Evolutionary conservation across 2,113 vertebrate species (phyloP).

Genomic region (Potamarius usumacintae): DNA sequence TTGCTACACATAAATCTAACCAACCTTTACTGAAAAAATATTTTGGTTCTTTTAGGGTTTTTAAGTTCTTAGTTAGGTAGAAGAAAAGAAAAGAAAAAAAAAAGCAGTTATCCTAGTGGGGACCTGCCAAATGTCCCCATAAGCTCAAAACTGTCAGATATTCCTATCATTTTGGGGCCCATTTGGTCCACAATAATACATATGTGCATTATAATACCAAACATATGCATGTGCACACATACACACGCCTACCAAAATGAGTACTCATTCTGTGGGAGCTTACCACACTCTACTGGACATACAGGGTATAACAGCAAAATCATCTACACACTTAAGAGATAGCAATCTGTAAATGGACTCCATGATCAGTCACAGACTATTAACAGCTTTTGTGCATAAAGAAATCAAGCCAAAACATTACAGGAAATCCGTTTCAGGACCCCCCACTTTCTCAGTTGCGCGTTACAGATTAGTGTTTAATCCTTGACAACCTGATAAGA

Average conservation of each 20-base stretch:
- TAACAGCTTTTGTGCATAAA: not conserved
- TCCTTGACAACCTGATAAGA: not conserved
- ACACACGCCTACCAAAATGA: not conserved
- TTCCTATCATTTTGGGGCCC: no score
- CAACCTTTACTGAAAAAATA: no score
- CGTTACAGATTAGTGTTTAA: not conserved
- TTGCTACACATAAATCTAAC: no score
- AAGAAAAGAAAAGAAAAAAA: no score
- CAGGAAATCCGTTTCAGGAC: not conserved
- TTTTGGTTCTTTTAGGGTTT: no score
- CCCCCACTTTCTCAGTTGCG: not conserved
- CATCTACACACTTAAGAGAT: not conserved
- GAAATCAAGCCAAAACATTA: not conserved
- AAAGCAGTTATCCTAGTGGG: no score
- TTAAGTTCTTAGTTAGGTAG: no score
- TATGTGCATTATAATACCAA: not conserved
- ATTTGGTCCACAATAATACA: no score
- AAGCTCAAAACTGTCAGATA: no score
- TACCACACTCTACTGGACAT: slow-evolving; percentile 53
- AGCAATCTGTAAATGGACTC: not conserved
- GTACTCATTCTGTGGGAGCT: slow-evolving; percentile 11
- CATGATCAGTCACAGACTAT: not conserved
- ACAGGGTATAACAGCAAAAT: not conserved
- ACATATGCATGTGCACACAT: slow-evolving; percentile 4
- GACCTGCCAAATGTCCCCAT: no score